Base-by-base conservation (phyloP, 1,140 invertebrate species). In the Physella acuta region DNA sequence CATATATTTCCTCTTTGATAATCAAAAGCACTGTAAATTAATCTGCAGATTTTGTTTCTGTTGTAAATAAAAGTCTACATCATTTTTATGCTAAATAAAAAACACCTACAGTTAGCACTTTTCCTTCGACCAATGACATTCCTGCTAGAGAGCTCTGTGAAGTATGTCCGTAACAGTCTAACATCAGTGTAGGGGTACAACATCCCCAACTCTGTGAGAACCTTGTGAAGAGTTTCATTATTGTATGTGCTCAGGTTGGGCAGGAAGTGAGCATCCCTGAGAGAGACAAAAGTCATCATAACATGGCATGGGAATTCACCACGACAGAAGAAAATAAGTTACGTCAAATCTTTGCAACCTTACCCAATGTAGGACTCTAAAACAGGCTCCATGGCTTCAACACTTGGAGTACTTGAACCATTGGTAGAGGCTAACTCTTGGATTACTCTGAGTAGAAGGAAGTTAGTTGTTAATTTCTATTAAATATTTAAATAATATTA, bases 181-280 rank as follows among this genome's bases (percentile, higher is more conserved):
- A 69, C 69, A 68, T 81, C 76, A n/a, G 74, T 79, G 64, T 78
- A 75, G 1, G 82, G 80, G 56, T 81, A 84, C 11, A 64, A 30
- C 61, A 81, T 51, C 0, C 71, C 68, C 24, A 83, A 69, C 16
- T 74, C 51, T 26, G 68, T 37, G 51, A 82, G 53, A 1, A 75
- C 69, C 24, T 74, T 52, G 33, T 79, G 73, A 0, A 81, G 67
- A 39, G 78, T 76, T 11, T 75, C 72, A 39, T 78, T 79, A 59
- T 70, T 72, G 60, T 77, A 81, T 5, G 74, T 79, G 66, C 77
- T 81, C 33, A 82, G 53, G 16, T 67, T 72, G 3, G 72, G 53
- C 59, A 83, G 79, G 61, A 79, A 83, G 2, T 65, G 55, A 26
- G 68, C 67, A 59, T 75, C 69, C 31, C 82, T 82, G 71, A 55